Evolutionary conservation across 2,113 vertebrate species (phyloP).

Genomic region (Chloebia gouldiae): DNA sequence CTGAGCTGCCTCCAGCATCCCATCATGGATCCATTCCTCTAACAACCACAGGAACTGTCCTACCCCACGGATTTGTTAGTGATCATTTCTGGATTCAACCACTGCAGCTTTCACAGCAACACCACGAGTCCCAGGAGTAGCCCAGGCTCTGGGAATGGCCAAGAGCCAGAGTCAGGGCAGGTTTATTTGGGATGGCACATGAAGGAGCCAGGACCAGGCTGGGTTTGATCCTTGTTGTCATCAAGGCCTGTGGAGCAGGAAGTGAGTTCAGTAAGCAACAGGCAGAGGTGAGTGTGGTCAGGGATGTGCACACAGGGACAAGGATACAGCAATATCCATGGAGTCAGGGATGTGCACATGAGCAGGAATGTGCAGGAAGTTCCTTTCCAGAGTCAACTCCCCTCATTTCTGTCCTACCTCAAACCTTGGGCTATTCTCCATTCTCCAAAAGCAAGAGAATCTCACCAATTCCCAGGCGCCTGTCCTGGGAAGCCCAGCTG

Average conservation of each 20-base stretch:
- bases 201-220: neutral
- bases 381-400: neutral
- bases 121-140: neutral
- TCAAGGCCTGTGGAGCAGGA: neutral
- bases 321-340: neutral
- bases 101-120: neutral
- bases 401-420: neutral
- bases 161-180: rapidly evolving
- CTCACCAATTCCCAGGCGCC: neutral
- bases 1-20: neutral
- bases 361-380: neutral
- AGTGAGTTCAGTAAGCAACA: neutral
- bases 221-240: neutral
- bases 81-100: neutral
- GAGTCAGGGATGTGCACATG: rapidly evolving
- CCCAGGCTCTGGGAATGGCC: neutral
- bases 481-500: neutral
- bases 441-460: neutral
- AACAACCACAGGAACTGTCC: neutral
- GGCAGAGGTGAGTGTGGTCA: neutral
- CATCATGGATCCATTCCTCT: rapidly evolving
- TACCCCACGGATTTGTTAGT: neutral
- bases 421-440: neutral
- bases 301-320: neutral
- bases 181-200: neutral